These are phyloP conservation scores for Yponomeuta evonymella DNA, from an alignment of 2,888 invertebrate genomes.

Conservation along the genomic window DNA sequence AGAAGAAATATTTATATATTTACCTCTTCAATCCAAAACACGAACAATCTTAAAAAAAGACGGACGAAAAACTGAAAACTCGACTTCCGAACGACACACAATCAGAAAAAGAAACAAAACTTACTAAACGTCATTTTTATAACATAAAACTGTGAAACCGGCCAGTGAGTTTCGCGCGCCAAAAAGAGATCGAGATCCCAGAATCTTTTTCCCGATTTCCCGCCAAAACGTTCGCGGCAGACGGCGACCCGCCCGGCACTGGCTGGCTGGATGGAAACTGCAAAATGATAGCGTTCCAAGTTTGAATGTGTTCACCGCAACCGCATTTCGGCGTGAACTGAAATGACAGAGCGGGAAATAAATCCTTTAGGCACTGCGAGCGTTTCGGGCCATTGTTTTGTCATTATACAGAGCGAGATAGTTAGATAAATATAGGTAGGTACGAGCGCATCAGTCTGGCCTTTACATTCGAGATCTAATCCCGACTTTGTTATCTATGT, in stretches of 20 bases:
- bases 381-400: background rate
- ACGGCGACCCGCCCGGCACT: background rate
- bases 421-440: too few relatives aligned
- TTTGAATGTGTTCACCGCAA: constrained; percentile 30
- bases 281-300: constrained; percentile 16
- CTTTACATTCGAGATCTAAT: too few relatives aligned
- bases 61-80: background rate
- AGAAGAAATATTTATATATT: background rate
- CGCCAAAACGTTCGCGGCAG: background rate
- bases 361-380: constrained; percentile 22
- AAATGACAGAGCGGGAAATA: constrained; percentile 28
- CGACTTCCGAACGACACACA: background rate
- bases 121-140: background rate
- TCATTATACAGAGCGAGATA: too few relatives aligned
- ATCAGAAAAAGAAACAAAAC: background rate
- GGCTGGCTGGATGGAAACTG: constrained; percentile 9
- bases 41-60: background rate
- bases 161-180: constrained; percentile 6
- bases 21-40: background rate
- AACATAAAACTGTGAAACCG: background rate
- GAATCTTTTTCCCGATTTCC: background rate
- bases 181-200: background rate
- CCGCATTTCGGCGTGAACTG: constrained; percentile 37
- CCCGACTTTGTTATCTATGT: too few relatives aligned
- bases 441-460: too few relatives aligned